Percentiles rank a stretch among this genome's conserved stretches.
These are phyloP conservation scores for Salarias fasciatus DNA, from an alignment of 2,797 vertebrate genomes.

Conservation along the genomic window DNA sequence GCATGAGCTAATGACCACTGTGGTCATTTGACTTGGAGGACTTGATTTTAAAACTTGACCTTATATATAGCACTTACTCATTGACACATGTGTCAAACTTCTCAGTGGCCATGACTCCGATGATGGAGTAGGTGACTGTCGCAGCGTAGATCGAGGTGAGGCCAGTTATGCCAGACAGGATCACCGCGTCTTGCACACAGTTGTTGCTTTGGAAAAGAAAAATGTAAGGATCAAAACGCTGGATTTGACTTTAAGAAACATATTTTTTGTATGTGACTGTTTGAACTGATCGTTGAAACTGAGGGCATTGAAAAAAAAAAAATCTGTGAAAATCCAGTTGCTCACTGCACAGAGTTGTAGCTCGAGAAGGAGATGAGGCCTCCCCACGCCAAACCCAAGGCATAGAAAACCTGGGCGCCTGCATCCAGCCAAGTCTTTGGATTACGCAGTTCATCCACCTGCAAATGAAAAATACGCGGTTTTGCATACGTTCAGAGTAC, in stretches of 20 bases:
- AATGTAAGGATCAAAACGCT: too few relatives aligned
- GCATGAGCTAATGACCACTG: too few relatives aligned
- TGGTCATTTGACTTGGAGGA: too few relatives aligned
- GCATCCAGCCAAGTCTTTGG: conserved; percentile 93
- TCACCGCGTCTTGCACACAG: conserved; percentile 91
- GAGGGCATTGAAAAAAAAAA: neutral
- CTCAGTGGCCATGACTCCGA: conserved; percentile 92
- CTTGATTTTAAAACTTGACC: too few relatives aligned
- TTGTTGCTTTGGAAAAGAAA: conserved; percentile 85
- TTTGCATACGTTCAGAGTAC: too few relatives aligned
- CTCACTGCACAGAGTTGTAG: conserved; percentile 96
- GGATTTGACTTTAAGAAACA: too few relatives aligned
- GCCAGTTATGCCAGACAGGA: conserved; percentile 91
- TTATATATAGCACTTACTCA: conserved; percentile 75
- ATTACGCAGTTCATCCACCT: conserved; percentile 89
- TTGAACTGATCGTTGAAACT: too few relatives aligned
- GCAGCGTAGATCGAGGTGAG: conserved; percentile 92
- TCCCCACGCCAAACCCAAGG: conserved; percentile 95
- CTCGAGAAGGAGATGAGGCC: conserved; percentile 98
- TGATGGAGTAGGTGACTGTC: conserved; percentile 94
- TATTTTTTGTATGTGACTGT: too few relatives aligned
- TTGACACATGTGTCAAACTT: conserved; percentile 87
- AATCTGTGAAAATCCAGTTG: conserved; percentile 58
- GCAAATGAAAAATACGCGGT: neutral
- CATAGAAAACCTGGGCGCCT: conserved; percentile 94